Base-by-base conservation (phyloP, 2,888 invertebrate genomes). In the Apodemia mormo region DNA sequence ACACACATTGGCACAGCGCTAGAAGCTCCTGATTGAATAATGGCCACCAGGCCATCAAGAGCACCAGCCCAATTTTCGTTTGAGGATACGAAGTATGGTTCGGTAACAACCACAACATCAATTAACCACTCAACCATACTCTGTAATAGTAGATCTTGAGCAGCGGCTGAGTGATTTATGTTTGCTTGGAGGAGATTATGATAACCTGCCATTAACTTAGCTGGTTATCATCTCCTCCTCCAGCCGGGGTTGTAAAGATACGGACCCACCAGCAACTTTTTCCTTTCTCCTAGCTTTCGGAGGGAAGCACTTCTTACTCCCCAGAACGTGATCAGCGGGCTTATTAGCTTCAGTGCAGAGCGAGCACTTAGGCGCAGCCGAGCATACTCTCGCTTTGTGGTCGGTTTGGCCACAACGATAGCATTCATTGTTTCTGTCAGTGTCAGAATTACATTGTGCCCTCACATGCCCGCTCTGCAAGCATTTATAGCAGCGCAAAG, bases 251-350 rank as follows among this genome's bases (percentile, higher is more conserved):
- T 30, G 29, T 10, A 10, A 10, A 29, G 58, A 9, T 9, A 5
- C 29, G 8, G 56, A 29, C 29, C 22, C 30, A 30, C 30, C 10
- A 3, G 12, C 22, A 30, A 8, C 30, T 58, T 58, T 58, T 3
- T 6, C 3, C 2, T 12, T 30, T 10, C n/a, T 30, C 58, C 4
- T 58, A 2, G 4, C 30, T 30, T 58, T 58, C 10, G 56, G 56
- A 58, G 56, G 56, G 56, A 29, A 58, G 9, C 56, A 58, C 56
- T 58, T 58, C n/a, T 58, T 58, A 30, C 58, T 29, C 2, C 30
- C 29, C 29, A 58, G 10, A 29, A 56, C 2, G 9, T 22, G 56
- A 9, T 56, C 9, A 9, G n/a, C 22, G 8, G 56, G 22, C 6
- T 22, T 22, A 22, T 56, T 56, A 22, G 56, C 56, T n/a, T 56